Evolutionary conservation across 2,888 invertebrate species (phyloP).

Genomic region (Torymus texanus): DNA sequence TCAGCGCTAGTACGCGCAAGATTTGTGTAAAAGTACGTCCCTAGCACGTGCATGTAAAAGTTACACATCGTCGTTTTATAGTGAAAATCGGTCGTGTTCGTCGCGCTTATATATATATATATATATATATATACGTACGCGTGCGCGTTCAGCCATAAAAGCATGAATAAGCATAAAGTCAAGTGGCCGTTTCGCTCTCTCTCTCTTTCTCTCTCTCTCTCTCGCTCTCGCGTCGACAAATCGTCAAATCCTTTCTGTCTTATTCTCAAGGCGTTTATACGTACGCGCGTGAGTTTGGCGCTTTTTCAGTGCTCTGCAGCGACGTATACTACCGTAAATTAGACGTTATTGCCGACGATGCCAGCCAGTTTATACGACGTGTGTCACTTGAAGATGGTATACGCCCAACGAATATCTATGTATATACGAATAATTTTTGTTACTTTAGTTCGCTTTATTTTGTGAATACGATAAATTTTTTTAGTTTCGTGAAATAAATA

Average conservation of each 20-base stretch:
- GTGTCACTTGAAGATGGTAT: too few relatives aligned
- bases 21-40: too few relatives aligned
- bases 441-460: constrained; percentile 6
- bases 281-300: constrained; percentile 58
- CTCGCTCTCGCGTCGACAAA: constrained; percentile 42
- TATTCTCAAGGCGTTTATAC: constrained; percentile 10
- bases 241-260: constrained; percentile 40
- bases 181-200: constrained; percentile 38
- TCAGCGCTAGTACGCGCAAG: too few relatives aligned
- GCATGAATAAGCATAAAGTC: constrained; percentile 55
- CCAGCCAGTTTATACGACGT: neutral
- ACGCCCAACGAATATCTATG: too few relatives aligned
- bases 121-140: too few relatives aligned
- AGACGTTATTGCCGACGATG: constrained; percentile 62
- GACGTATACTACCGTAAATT: constrained; percentile 65
- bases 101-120: too few relatives aligned
- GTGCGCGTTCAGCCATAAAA: constrained; percentile 35
- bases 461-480: neutral
- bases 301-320: constrained; percentile 56
- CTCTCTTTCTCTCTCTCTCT: too few relatives aligned
- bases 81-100: constrained; percentile 42
- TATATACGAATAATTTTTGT: constrained; percentile 23
- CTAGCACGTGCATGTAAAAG: too few relatives aligned
- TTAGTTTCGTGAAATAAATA: neutral
- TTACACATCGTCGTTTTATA: constrained; percentile 37